Base-by-base conservation (phyloP, 2,888 invertebrate species). In the Melanophora roralis region DNA sequence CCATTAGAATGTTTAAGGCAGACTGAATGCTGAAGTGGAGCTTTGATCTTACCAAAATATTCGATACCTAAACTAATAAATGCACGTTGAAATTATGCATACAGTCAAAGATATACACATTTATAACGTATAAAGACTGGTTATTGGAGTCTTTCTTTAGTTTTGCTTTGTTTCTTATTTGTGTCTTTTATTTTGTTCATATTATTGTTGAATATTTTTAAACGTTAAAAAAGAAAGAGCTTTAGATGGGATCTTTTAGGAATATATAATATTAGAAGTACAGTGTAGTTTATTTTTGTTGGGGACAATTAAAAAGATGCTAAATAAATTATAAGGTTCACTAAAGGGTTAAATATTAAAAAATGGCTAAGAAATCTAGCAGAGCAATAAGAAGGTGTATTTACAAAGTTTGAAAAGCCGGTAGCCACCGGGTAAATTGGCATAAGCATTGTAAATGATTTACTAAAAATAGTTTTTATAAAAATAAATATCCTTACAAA, bases 21-120 rank as follows among this genome's bases (percentile, higher is more conserved):
- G 68, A 80, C 80, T 80, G 67, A 74, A 43, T 74, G 43, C 51
- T 59, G 53, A 62, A 57, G 12, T 55, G 68, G 57, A 80, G 76
- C 80, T 80, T 76, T 76, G 80, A 76, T 80, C 72, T 76, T 76
- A 80, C 76, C 72, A 80, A 67, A 75, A 67, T 76, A 55, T 73
- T 64, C 40, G 57, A 38, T 78, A 64, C 68, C 62, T 59, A 5
- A 51, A 75, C 67, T 67, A 40, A 67, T 49, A 68, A 67, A 53
- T 47, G n/a, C 45, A 34, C 53, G 21, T n/a, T n/a, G n/a, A n/a
- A n/a, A n/a, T n/a, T n/a, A n/a, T n/a, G n/a, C n/a, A 7, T 11
- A 21, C n/a, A 51, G 38, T n/a, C n/a, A 40, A 27, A 36, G 62
- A 12, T 38, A 45, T 53, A 36, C 23, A 43, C 36, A 36, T 62